Conservation (phyloP, 2,888 invertebrate species). For the Protodeltote pygarga region DNA sequence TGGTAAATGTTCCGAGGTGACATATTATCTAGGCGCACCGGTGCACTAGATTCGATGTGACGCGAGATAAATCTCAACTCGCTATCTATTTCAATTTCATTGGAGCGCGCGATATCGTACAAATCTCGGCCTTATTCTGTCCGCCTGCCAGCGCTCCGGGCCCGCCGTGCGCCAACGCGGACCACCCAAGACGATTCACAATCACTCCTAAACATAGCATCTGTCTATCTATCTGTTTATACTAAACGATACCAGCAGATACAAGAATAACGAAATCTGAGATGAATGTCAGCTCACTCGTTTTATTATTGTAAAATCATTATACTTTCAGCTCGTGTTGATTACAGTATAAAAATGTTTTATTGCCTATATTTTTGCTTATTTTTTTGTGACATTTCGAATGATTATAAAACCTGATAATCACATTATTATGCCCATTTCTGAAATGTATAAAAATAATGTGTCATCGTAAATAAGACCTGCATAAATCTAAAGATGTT, state of each 20-base stretch:
- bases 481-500: slow-evolving; percentile 62
- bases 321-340: slow-evolving; percentile 37
- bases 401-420: slow-evolving; percentile 67
- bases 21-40: slow-evolving; percentile 73
- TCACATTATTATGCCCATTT: slow-evolving; percentile 61
- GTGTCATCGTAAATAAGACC: slow-evolving; percentile 69
- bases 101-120: slow-evolving; percentile 79
- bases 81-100: slow-evolving; percentile 83
- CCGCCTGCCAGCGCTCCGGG: slow-evolving; percentile 58
- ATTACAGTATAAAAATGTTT: slow-evolving; percentile 34
- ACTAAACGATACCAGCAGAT: slow-evolving; percentile 69
- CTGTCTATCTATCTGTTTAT: slow-evolving; percentile 75
- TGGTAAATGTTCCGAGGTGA: slow-evolving; percentile 68
- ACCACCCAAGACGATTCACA: slow-evolving; percentile 79
- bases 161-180: slow-evolving; percentile 59
- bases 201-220: slow-evolving; percentile 78
- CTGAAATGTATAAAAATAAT: slow-evolving; percentile 64
- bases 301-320: slow-evolving; percentile 55
- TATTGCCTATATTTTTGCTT: slow-evolving; percentile 55
- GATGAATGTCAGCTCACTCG: slow-evolving; percentile 59
- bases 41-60: slow-evolving; percentile 80
- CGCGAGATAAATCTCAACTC: slow-evolving; percentile 73
- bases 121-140: slow-evolving; percentile 81
- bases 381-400: slow-evolving; percentile 50
- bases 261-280: slow-evolving; percentile 70